A percentile compares a stretch with the other conserved stretches of the same genome.
Conservation (phyloP, 2,113 vertebrate species). For the Dicentrarchus labrax region DNA sequence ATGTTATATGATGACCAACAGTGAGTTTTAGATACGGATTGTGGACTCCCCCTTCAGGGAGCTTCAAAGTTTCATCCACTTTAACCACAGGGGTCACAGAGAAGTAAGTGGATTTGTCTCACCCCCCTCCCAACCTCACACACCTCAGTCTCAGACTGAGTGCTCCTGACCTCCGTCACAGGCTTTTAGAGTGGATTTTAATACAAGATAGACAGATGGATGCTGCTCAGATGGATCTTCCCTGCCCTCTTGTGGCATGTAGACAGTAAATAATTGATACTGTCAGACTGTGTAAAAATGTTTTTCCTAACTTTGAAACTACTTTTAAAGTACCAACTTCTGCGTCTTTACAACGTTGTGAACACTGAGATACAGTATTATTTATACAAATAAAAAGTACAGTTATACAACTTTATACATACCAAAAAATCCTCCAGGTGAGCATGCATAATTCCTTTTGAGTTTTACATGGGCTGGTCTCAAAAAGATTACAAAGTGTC, state of each 20-base stretch:
- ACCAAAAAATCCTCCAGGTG: too few relatives aligned
- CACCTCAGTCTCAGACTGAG: neutral
- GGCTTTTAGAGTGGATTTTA: neutral
- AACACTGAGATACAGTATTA: too few relatives aligned
- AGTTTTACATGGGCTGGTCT: too few relatives aligned
- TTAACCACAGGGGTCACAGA: neutral
- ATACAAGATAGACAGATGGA: neutral
- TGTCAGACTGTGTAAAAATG: neutral
- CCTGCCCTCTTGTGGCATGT: conserved; percentile 34
- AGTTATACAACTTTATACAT: too few relatives aligned
- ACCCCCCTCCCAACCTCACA: neutral
- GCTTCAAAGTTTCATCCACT: neutral
- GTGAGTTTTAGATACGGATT: neutral
- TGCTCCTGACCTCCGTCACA: conserved; percentile 17
- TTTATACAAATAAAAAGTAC: too few relatives aligned
- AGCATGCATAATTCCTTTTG: too few relatives aligned
- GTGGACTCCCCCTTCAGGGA: neutral
- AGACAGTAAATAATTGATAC: neutral
- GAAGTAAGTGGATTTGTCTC: neutral
- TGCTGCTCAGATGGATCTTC: neutral
- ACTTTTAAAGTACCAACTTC: neutral
- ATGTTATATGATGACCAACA: neutral
- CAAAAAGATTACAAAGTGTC: too few relatives aligned
- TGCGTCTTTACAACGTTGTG: too few relatives aligned
- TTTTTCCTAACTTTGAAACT: neutral